Conservation (phyloP, 2,888 invertebrate genomes). For the Brachylomia viminalis region DNA sequence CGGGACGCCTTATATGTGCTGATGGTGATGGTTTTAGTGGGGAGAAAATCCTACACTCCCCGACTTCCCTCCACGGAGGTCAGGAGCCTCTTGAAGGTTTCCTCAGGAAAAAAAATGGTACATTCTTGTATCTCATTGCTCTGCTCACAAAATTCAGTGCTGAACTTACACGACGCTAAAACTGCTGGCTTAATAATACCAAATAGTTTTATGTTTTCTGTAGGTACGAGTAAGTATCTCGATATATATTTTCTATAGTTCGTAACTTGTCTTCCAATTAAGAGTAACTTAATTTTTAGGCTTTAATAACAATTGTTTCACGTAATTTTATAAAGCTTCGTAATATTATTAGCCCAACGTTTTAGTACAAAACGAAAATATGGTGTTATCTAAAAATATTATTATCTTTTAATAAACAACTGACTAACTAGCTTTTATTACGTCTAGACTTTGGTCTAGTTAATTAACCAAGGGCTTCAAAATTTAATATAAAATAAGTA, state of each 20-base stretch:
- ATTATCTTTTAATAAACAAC: constrained; percentile 16
- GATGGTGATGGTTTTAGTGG: too few relatives aligned
- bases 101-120: too few relatives aligned
- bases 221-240: neutral
- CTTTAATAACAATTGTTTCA: neutral
- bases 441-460: constrained; percentile 59
- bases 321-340: neutral
- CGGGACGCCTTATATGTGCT: too few relatives aligned
- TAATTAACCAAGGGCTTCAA: constrained; percentile 41
- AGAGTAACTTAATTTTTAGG: too few relatives aligned
- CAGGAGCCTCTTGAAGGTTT: too few relatives aligned
- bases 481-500: constrained; percentile 60
- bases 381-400: neutral
- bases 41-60: too few relatives aligned
- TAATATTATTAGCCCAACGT: neutral
- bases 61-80: too few relatives aligned
- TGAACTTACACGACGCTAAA: neutral
- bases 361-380: neutral
- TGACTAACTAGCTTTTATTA: constrained; percentile 43
- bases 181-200: too few relatives aligned
- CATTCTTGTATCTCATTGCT: neutral
- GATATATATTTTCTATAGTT: neutral
- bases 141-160: neutral
- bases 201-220: neutral
- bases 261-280: neutral